These are phyloP conservation scores for Urocitellus parryii DNA, from an alignment of 2,113 vertebrate species.

Conservation along the genomic window DNA sequence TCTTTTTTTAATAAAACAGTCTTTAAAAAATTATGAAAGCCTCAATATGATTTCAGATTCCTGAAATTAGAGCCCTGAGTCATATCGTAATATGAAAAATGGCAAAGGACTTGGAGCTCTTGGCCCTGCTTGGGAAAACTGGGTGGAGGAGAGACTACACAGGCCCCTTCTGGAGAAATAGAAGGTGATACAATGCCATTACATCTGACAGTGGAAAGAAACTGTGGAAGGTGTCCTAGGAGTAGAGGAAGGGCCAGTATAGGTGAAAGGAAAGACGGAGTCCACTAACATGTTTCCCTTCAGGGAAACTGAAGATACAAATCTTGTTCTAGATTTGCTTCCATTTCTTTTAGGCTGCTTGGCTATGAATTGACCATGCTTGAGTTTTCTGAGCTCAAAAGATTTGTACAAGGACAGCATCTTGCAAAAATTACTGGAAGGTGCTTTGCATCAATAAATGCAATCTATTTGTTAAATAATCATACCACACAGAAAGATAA, in stretches of 20 bases:
- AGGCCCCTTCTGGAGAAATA: not conserved
- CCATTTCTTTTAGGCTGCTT: not conserved
- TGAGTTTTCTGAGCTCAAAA: too few relatives aligned
- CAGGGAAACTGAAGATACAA: not conserved
- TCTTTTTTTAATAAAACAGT: not conserved
- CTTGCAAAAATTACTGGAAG: too few relatives aligned
- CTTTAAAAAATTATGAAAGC: not conserved
- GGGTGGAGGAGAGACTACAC: not conserved
- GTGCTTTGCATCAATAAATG: too few relatives aligned
- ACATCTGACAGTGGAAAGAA: too few relatives aligned
- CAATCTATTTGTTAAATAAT: too few relatives aligned
- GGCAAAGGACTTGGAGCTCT: not conserved
- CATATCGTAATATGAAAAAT: not conserved
- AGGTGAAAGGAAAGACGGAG: not conserved
- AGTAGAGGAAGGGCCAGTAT: not conserved
- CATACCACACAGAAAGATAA: too few relatives aligned
- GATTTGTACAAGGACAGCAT: too few relatives aligned
- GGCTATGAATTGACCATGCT: too few relatives aligned
- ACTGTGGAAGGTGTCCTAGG: not conserved
- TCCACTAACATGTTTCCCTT: not conserved
- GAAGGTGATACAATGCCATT: not conserved
- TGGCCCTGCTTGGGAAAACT: not conserved
- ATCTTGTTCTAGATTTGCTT: not conserved
- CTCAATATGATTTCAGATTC: not conserved
- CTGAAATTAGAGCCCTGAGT: not conserved